Evolutionary conservation across 2,113 vertebrate species (phyloP).

Genomic region (Bathybates hornii): DNA sequence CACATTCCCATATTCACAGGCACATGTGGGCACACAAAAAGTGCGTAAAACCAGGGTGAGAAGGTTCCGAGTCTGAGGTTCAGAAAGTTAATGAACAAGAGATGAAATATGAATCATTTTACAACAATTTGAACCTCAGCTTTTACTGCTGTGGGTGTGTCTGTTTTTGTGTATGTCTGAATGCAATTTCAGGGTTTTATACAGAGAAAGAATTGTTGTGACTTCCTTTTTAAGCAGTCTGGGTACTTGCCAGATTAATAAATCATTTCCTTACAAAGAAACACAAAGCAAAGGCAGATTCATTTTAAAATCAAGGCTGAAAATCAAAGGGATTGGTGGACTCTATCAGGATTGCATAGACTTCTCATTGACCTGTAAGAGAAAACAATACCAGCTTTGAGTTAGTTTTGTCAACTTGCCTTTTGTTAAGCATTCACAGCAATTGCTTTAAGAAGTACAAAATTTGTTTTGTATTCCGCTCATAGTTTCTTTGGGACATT

Average conservation of each 20-base stretch:
- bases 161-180: not conserved
- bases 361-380: not conserved
- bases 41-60: not conserved
- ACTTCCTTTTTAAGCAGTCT: not conserved
- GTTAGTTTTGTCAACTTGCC: not conserved
- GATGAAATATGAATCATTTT: constrained; percentile 22
- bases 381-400: not conserved
- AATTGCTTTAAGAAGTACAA: not conserved
- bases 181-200: constrained; percentile 13
- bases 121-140: not conserved
- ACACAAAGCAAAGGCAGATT: not conserved
- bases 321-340: not conserved
- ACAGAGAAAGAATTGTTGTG: not conserved
- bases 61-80: not conserved
- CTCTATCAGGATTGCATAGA: not conserved
- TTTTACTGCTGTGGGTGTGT: not conserved
- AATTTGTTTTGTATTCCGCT: not conserved
- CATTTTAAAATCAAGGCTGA: not conserved
- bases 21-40: not conserved
- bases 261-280: constrained; percentile 14
- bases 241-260: not conserved
- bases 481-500: not conserved
- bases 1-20: not conserved
- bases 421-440: not conserved
- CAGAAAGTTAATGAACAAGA: constrained; percentile 38